Evolutionary conservation across 2,113 vertebrate species (phyloP).

Genomic region (Lamprotornis superbus): DNA sequence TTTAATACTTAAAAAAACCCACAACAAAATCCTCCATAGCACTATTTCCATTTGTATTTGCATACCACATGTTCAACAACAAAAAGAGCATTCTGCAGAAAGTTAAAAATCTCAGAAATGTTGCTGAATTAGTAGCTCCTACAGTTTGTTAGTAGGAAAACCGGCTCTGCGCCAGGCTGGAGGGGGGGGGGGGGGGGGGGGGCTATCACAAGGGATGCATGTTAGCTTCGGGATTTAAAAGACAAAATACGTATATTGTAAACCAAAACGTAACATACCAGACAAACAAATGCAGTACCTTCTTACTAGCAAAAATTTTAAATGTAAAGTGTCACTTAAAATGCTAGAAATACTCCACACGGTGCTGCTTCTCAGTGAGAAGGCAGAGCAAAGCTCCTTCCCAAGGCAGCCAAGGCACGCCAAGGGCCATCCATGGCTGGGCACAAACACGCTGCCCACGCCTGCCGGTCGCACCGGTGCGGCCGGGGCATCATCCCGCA

Average conservation of each 20-base stretch:
- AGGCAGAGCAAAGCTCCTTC: neutral
- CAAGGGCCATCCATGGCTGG: accelerated
- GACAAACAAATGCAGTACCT: neutral
- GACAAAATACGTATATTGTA: neutral
- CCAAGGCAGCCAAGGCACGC: neutral
- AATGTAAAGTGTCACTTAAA: neutral
- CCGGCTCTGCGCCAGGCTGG: neutral
- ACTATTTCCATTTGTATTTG: slow-evolving; percentile 38
- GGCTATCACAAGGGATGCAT: neutral
- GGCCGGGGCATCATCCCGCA: slow-evolving; percentile 73
- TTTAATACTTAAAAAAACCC: slow-evolving; percentile 51
- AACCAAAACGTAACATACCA: neutral
- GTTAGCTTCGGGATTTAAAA: neutral
- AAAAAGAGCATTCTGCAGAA: neutral
- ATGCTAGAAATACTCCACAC: accelerated
- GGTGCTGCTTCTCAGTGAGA: accelerated
- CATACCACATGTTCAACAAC: slow-evolving; percentile 49
- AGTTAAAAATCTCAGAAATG: slow-evolving; percentile 40
- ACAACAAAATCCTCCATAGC: slow-evolving; percentile 48
- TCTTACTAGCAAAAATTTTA: neutral
- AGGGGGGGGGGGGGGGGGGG: too few relatives aligned
- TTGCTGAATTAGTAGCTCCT: neutral
- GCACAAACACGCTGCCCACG: neutral
- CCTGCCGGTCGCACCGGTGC: slow-evolving; percentile 24
- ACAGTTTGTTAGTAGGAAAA: neutral